Conservation (phyloP, 2,797 vertebrate species). For the Bradypus variegatus region DNA sequence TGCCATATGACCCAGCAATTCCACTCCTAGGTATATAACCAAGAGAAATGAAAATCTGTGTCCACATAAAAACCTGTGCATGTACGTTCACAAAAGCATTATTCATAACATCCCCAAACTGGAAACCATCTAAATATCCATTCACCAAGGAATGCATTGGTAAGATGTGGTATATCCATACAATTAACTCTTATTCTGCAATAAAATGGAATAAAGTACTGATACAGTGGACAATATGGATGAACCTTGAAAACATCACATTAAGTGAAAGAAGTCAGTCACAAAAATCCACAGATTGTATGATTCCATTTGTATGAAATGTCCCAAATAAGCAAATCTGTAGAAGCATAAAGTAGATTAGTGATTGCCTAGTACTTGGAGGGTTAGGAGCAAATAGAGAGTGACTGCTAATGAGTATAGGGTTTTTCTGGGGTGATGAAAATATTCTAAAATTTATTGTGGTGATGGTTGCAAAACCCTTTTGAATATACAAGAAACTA, state of each 20-base stretch:
- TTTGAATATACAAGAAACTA: not conserved
- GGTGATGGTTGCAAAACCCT: not conserved
- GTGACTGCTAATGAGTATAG: too few species aligned
- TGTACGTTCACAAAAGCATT: not conserved
- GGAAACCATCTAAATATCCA: not conserved
- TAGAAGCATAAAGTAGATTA: not conserved
- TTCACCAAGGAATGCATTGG: not conserved
- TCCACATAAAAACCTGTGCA: not conserved
- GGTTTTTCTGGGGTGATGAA: not conserved
- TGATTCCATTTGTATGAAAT: not conserved
- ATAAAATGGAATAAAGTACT: not conserved
- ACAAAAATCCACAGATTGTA: not conserved
- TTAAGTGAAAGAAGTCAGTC: not conserved
- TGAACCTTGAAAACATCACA: not conserved
- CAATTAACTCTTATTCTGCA: not conserved
- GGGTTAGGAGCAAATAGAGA: not conserved
- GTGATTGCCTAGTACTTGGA: not conserved
- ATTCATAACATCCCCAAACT: not conserved
- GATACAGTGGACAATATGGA: not conserved
- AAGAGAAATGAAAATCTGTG: not conserved
- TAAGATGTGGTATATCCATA: not conserved
- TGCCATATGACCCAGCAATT: not conserved
- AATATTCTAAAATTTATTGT: not conserved
- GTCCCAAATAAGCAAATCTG: not conserved
- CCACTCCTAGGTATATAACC: not conserved